Percentiles rank a stretch among this genome's conserved stretches.
Evolutionary conservation across 2,888 invertebrate species (phyloP).

Genomic region (Habroteleia sp.): DNA sequence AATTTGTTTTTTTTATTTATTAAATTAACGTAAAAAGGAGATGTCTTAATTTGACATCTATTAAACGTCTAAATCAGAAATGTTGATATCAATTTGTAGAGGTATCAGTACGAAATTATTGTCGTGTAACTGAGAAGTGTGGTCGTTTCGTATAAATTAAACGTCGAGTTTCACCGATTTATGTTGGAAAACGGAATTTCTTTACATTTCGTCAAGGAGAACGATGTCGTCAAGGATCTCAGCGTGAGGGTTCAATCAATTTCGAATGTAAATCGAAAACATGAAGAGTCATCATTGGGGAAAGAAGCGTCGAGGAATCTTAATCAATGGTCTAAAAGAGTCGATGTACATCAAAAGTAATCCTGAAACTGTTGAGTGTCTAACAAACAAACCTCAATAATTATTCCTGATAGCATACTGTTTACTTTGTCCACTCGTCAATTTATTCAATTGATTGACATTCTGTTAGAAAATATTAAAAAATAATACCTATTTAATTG

Average conservation of each 20-base stretch:
- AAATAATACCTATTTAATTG: slow-evolving; percentile 28
- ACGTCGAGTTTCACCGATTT: slow-evolving; percentile 64
- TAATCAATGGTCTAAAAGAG: slow-evolving; percentile 68
- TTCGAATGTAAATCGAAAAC: slow-evolving; percentile 72
- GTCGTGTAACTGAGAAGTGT: slow-evolving; percentile 48
- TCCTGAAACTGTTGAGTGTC: slow-evolving; percentile 67
- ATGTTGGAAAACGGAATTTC: slow-evolving; percentile 63
- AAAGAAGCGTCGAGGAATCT: slow-evolving; percentile 65
- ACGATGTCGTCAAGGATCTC: slow-evolving; percentile 60
- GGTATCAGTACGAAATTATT: slow-evolving; percentile 51
- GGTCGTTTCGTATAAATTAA: slow-evolving; percentile 64
- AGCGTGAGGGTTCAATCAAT: slow-evolving; percentile 72
- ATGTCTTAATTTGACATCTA: slow-evolving; percentile 21
- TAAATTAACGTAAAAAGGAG: no score
- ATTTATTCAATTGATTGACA: slow-evolving; percentile 51
- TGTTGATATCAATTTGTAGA: slow-evolving; percentile 61
- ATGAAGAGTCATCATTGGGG: slow-evolving; percentile 60
- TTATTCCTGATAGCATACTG: slow-evolving; percentile 58
- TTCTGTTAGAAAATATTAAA: slow-evolving; percentile 9
- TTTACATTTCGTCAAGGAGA: slow-evolving; percentile 60
- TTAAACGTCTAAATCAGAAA: slow-evolving; percentile 30
- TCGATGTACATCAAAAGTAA: slow-evolving; percentile 65
- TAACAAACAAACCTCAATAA: slow-evolving; percentile 66
- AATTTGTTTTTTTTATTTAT: no score
- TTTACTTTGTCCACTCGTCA: slow-evolving; percentile 65